A percentile compares a stretch with the other conserved stretches of the same genome.
These are phyloP conservation scores for Leptinotarsa defecta DNA, from an alignment of 1,140 invertebrate species.

Conservation along the genomic window DNA sequence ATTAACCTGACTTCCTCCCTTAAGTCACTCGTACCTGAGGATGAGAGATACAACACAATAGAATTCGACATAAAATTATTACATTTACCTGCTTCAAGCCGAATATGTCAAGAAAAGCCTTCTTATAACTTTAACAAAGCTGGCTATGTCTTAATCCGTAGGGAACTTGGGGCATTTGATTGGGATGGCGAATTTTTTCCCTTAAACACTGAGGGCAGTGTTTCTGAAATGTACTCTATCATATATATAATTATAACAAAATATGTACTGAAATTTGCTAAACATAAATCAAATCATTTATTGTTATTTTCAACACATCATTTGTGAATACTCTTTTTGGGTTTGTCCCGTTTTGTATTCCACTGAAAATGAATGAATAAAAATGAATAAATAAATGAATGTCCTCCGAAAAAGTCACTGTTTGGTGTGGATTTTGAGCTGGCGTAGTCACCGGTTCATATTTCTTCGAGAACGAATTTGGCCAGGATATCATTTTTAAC, in stretches of 20 bases:
- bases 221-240: background rate
- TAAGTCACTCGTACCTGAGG: background rate
- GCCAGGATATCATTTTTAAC: no score
- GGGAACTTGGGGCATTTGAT: background rate
- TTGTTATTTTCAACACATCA: no score
- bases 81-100: background rate
- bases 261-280: background rate
- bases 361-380: no score
- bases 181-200: background rate
- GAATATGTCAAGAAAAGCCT: background rate
- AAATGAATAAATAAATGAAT: no score
- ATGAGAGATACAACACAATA: background rate
- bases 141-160: background rate
- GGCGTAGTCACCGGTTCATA: no score
- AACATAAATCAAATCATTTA: background rate
- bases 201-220: background rate
- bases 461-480: no score
- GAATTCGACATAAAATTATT: background rate
- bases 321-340: no score
- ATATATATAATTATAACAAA: background rate
- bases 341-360: no score
- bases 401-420: no score
- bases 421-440: no score
- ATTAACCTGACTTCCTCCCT: conserved; percentile 12
- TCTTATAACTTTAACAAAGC: background rate